Base-by-base conservation (phyloP, 2,113 vertebrate genomes). In the Sceloporus undulatus region DNA sequence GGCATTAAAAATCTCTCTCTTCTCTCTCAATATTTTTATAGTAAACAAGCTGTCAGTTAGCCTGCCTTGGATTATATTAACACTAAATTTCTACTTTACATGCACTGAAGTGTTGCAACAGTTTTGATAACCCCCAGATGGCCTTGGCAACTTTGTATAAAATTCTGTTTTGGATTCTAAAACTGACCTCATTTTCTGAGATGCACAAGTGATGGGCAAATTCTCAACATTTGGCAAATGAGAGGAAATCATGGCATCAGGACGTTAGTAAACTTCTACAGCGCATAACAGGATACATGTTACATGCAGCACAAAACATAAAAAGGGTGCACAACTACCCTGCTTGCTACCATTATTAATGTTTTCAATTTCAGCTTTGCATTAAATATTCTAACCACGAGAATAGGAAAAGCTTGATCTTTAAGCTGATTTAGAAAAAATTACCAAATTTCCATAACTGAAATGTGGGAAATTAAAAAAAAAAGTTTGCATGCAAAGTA, bases 151-250 rank as follows among this genome's bases (percentile, higher is more conserved):
- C 85, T 92, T 92, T 88, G 94, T 85, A 92, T 84, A 91, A 91
- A 92, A 91, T 79, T 85, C n/a, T 76, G 13, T 85, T 86, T 80
- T 75, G 87, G 88, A 90, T 90, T 92, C 91, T 93, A 91, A 93
- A 95, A 91, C 91, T 93, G 95, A 90, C 94, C 92, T 94, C 86
- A 90, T 85, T 84, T 42, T 77, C 29, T 87, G 85, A 90, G 87
- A 92, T 88, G 89, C 90, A 92, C 88, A 95, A 91, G 85, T 85
- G 93, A 88, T 93, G 91, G 84, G 77, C 86, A 70, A 82, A 74
- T 54, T 68, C 4, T 79, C 85, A 79, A 18, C 19, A 2, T 78
- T 5, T 85, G 90, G 68, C 27, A 71, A 29, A 92, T 89, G 89
- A 18, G 42, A 10, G 79, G 40, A 19, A 18, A 3, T 79, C 42